phyloP scores from a whole-genome alignment of 2,113 vertebrate species.

The Menura novaehollandiae region DNA sequence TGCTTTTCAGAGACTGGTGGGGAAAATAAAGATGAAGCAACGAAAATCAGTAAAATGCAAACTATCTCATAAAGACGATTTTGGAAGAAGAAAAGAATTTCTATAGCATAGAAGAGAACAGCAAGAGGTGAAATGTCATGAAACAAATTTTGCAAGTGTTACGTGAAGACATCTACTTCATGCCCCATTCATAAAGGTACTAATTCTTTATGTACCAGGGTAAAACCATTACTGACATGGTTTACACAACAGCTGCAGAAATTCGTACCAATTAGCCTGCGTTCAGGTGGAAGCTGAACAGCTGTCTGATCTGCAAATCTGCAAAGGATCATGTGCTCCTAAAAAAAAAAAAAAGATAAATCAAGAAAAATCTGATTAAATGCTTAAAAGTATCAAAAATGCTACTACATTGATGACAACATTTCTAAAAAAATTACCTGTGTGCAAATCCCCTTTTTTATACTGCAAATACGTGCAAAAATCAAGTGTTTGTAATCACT shows the following conservation, averaged over 20 bases:
- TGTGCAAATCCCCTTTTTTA: background rate
- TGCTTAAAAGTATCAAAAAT: background rate
- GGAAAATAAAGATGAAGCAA: background rate
- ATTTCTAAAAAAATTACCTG: background rate
- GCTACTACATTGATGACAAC: accelerated
- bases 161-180: background rate
- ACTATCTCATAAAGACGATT: background rate
- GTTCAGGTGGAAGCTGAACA: slow-evolving; percentile 84
- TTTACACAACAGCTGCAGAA: slow-evolving; percentile 1
- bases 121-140: background rate
- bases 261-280: slow-evolving; percentile 83
- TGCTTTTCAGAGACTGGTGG: background rate
- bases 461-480: background rate
- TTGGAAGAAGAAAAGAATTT: background rate
- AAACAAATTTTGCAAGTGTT: background rate
- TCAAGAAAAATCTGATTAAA: background rate
- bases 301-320: slow-evolving; percentile 97
- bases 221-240: background rate
- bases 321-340: slow-evolving; percentile 98
- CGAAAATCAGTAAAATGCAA: background rate
- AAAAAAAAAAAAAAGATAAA: background rate
- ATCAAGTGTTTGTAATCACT: background rate
- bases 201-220: background rate
- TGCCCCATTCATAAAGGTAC: background rate
- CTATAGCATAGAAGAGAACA: background rate